Base-by-base conservation (phyloP, 2,888 invertebrate genomes). In the Apocheima hispidaria region DNA sequence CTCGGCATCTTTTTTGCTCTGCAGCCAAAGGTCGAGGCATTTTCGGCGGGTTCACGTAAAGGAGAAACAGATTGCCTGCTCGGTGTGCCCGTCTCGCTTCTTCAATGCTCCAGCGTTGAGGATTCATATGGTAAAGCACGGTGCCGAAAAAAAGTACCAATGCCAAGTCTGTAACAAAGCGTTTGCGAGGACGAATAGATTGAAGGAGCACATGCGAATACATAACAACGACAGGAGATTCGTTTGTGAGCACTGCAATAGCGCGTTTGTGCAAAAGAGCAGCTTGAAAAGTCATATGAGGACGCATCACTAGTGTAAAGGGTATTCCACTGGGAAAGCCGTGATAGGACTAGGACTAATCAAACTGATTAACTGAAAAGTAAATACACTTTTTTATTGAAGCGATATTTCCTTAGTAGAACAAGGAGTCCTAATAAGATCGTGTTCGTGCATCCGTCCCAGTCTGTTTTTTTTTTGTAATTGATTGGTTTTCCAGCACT, bases 161-260 rank as follows among this genome's bases (percentile, higher is more conserved):
- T 69, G 69, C 28, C 28, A 62, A 35, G 63, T 69, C 1, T 69
- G 69, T 40, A 52, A 60, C 23, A 69, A 69, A 43, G 51, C 57
- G 0, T 92, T 88, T 48, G 82, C 86, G 0, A 76, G 90, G 21
- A 63, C 72, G 2, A 84, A 85, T 59, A 88, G 90, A 0, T 69
- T 90, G 10, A 82, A 75, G 28, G 88, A 89, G 60, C 91, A 90
- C 51, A 84, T 88, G 86, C 77, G 87, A 0, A 90, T 90, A 61
- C 90, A 90, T 65, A 87, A 84, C 59, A 88, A 90, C 56, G 90
- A 92, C 66, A 88, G 84, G 36, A 71, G 88, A 60, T 94, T 93
- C 46, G 84, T 84, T 0, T 94, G 94, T 68, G 81, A 83, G 18
- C 80, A 74, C 65, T 92, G 92, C 64, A 82, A 82, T 65, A 84